Evolutionary conservation across 2,113 vertebrate genomes (phyloP), one percentile per base, ranked within the genome.

Genomic region (Xiphophorus couchianus): DNA sequence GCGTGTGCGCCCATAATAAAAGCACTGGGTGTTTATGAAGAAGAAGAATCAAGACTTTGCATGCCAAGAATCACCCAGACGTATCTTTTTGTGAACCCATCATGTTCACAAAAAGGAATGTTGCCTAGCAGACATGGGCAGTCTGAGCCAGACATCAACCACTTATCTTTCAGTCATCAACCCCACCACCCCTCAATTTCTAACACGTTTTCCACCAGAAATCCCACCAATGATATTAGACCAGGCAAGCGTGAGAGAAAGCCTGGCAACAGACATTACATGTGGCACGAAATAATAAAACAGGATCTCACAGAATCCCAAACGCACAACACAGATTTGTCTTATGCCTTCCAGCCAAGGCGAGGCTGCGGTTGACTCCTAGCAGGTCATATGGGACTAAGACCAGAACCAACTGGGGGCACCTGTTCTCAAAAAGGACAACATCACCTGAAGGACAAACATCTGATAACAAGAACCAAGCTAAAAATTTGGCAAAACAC

Each of bases 171-270:
- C 35, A 10, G 9, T 88, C 69, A 35, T 67, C 85, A 39, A 66
- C 79, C 78, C 28, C 72, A 58, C 17, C 73, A 85, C 68, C 69
- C 48, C 19, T 65, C 71, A 28, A 42, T 62, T 33, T 39, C 65
- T 63, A 72, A 2, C 76, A 69, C 61, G 77, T 28, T 74, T 88
- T 73, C 63, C 81, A 75, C 81, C 81, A 80, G 84, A 80, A 80
- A 86, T 83, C 77, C 87, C 88, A 89, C 87, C 85, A 89, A 84
- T 73, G 81, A 89, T 84, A 93, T 66, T 17, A 82, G 91, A 90
- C 92, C 93, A 93, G 39, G 91, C 92, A 95, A 95, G 95, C 95
- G 89, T 95, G 92, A 96, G 95, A 96, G 93, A 93, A 88, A 83
- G 90, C 85, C 88, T 93, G 83, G 78, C 89, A 92, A 96, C 93